A percentile compares a stretch with the other conserved stretches of the same genome.
Evolutionary conservation across 2,113 vertebrate genomes (phyloP).

Genomic region (Pungitius pungitius): DNA sequence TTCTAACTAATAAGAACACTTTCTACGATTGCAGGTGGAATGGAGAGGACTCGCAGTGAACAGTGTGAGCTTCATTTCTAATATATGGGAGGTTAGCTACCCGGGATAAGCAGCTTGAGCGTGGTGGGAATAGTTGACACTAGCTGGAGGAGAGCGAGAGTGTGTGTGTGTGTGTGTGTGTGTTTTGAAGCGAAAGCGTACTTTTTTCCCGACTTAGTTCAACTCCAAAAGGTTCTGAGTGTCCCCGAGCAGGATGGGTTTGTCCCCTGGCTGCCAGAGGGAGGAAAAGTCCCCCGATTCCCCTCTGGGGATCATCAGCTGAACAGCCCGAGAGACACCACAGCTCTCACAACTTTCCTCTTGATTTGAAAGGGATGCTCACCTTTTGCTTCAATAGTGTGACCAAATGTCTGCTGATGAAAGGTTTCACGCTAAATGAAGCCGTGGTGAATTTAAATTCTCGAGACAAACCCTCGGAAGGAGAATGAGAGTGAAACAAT

Average conservation of each 20-base stretch:
- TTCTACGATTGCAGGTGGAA: no score
- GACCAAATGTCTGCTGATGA: constrained; percentile 8
- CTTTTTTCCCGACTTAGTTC: constrained; percentile 17
- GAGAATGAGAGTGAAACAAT: constrained; percentile 1
- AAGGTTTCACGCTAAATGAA: background rate
- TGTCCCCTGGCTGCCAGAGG: constrained; percentile 32
- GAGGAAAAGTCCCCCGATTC: no score
- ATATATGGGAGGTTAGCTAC: background rate
- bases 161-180: background rate
- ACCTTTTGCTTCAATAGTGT: constrained; percentile 26
- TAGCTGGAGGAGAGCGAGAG: background rate
- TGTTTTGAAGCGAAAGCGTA: constrained; percentile 1
- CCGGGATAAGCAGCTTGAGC: background rate
- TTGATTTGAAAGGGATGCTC: constrained; percentile 11
- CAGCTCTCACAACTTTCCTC: constrained; percentile 9
- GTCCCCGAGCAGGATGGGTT: no score
- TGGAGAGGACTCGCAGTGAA: background rate
- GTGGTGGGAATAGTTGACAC: background rate
- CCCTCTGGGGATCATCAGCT: constrained; percentile 10
- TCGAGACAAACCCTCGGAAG: background rate
- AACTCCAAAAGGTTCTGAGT: constrained; percentile 7
- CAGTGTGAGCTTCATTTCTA: background rate
- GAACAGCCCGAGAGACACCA: constrained; percentile 11
- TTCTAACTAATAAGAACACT: background rate
- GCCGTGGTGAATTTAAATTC: constrained; percentile 7